Conservation (phyloP, 2,113 vertebrate species). For the Podarcis raffonei region DNA sequence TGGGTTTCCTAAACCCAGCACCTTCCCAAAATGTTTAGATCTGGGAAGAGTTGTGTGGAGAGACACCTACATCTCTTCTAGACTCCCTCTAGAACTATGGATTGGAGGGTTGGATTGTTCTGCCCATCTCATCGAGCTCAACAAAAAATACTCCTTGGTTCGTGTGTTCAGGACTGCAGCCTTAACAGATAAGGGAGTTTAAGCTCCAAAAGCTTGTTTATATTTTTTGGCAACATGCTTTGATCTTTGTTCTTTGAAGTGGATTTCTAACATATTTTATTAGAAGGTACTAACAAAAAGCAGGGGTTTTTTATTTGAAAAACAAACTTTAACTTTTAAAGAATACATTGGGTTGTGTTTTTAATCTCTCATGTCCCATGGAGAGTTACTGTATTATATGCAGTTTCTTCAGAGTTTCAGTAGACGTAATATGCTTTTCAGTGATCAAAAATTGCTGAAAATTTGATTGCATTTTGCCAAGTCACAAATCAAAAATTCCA, state of each 20-base stretch:
- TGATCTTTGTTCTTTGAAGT: constrained; percentile 12
- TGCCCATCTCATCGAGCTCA: neutral
- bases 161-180: neutral
- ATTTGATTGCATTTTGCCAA: neutral
- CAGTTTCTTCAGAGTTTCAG: neutral
- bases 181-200: neutral
- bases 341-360: neutral
- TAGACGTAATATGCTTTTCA: neutral
- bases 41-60: too few species aligned
- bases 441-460: neutral
- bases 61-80: too few species aligned
- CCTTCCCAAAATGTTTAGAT: too few species aligned
- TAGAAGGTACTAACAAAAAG: neutral
- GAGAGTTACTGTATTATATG: neutral
- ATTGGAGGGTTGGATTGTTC: too few species aligned
- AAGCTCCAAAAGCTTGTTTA: neutral
- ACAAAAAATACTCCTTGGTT: neutral
- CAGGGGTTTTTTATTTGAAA: neutral
- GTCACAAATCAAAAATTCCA: neutral
- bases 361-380: neutral
- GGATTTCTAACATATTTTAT: neutral
- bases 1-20: too few species aligned
- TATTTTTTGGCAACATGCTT: neutral
- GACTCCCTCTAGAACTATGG: too few species aligned
- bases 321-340: neutral